These are phyloP conservation scores for Carapus acus DNA, from an alignment of 2,797 vertebrate species.

Conservation along the genomic window DNA sequence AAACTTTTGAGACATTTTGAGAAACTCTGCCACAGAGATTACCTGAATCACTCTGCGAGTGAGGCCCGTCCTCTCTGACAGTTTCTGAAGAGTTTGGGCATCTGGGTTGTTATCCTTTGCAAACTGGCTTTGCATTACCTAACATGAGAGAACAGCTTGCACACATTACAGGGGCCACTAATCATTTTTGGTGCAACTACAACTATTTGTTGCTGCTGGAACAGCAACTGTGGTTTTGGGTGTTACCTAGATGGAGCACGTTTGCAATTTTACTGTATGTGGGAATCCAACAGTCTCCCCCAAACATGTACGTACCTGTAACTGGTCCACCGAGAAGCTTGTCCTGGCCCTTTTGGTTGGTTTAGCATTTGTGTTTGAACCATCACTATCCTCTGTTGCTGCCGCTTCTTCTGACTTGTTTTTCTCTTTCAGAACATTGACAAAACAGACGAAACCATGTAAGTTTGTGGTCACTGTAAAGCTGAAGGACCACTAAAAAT, in stretches of 20 bases:
- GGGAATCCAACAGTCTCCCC: too few species aligned
- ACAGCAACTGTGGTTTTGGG: too few species aligned
- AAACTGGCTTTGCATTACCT: slow-evolving; percentile 95
- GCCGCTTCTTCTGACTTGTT: slow-evolving; percentile 79
- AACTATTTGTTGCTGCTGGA: too few species aligned
- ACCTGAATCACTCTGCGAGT: slow-evolving; percentile 88
- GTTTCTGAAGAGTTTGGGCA: slow-evolving; percentile 88
- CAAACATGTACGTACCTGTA: slow-evolving; percentile 92
- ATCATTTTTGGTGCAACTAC: too few species aligned
- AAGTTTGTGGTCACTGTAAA: too few species aligned
- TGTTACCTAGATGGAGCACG: too few species aligned
- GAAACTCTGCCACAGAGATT: background rate
- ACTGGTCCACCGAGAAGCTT: slow-evolving; percentile 94
- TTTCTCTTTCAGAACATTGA: slow-evolving; percentile 72
- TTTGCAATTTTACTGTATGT: too few species aligned
- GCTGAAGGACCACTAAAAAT: too few species aligned
- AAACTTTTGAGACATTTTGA: too few species aligned
- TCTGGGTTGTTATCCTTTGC: slow-evolving; percentile 93
- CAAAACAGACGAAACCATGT: background rate
- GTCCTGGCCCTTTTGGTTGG: slow-evolving; percentile 95
- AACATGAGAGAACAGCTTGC: too few species aligned
- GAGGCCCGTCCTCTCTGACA: slow-evolving; percentile 89
- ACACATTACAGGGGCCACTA: too few species aligned
- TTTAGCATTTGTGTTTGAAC: slow-evolving; percentile 74
- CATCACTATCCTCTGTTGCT: slow-evolving; percentile 74